A percentile compares a stretch with the other conserved stretches of the same genome.
These are phyloP conservation scores for Drosophila pseudotakahashii DNA, from an alignment of 2,888 invertebrate genomes.

Conservation along the genomic window DNA sequence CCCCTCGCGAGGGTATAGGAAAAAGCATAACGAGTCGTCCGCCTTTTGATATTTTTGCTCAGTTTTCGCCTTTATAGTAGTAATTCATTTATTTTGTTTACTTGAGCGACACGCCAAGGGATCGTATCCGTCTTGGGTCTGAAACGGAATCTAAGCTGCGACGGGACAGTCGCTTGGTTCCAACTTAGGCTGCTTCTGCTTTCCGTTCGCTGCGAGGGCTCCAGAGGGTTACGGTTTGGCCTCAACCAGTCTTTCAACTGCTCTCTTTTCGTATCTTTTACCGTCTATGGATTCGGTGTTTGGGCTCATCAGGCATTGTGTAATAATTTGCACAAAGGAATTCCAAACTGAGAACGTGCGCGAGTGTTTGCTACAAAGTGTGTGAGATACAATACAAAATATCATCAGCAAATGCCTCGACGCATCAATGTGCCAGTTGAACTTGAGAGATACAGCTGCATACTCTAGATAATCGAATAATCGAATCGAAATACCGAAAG, in stretches of 20 bases:
- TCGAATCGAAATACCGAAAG: conserved; percentile 17
- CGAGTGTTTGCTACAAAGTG: conserved; percentile 58
- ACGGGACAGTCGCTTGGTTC: conserved; percentile 48
- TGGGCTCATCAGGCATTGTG: conserved; percentile 61
- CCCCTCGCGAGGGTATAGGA: conserved; percentile 2
- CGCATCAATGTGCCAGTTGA: conserved; percentile 54
- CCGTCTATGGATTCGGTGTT: conserved; percentile 1
- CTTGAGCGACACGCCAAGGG: conserved; percentile 51
- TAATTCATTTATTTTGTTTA: conserved; percentile 66
- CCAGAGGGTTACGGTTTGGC: conserved; percentile 54
- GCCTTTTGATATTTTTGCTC: conserved; percentile 53
- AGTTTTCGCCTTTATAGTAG: conserved; percentile 56
- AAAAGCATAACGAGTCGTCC: conserved; percentile 50
- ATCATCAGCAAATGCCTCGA: conserved; percentile 59
- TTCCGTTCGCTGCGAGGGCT: conserved; percentile 14
- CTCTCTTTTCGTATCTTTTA: conserved; percentile 21
- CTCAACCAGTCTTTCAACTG: conserved; percentile 48
- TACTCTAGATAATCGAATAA: conserved; percentile 52
- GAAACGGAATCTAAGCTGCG: conserved; percentile 31
- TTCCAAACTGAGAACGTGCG: conserved; percentile 56
- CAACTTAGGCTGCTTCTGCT: conserved; percentile 3
- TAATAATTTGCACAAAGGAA: conserved; percentile 69
- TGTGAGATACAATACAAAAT: conserved; percentile 44
- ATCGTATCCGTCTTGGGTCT: conserved; percentile 19
- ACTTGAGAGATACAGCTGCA: conserved; percentile 63